Base-by-base conservation (phyloP, 2,797 vertebrate species). In the Tympanoctomys barrerae region DNA sequence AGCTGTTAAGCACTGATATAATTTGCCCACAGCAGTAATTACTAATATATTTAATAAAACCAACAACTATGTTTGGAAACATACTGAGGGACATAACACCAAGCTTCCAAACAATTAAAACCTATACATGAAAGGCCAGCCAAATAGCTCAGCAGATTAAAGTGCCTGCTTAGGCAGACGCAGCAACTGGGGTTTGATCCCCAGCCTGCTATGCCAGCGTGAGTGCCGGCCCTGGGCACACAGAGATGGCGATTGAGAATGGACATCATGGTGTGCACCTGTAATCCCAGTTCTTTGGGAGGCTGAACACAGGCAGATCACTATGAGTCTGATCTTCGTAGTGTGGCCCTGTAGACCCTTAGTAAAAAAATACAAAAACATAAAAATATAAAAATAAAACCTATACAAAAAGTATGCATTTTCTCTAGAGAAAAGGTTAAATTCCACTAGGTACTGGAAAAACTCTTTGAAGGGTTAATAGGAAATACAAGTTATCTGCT, bases 61-160 rank as follows among this genome's bases (percentile, higher is more conserved):
- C 33, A 42, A 31, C 22, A 85, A 64, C 59, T 95, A 86, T 39
- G 57, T 85, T 93, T 78, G 79, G 49, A 95, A 97, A 89, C 39
- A 68, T 6, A 19, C 4, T 66, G 19, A 87, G 10, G 87, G 54
- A 81, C 10, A 28, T 39, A 92, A 73, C 31, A 80, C 39, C 24
- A 89, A 80, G 33, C 84, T 68, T 84, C 87, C 61, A 77, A 89
- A 88, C 39, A 73, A 80, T 59, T 86, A 81, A 89, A 28, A 85
- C 66, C 18, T 52, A 49, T 28, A 77, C 70, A 54, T 49, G 49
- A 49, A 49, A 11, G 49, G 49, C 49, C 49, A 11, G 49, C 49
- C 49, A 49, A 49, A 49, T 49, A 49, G 49, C 49, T 11, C 49
- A 49, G 8, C 49, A 49, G 49, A 49, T 49, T 49, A 49, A 49